Percentiles rank a stretch among this genome's conserved stretches.
Conservation (phyloP, 2,113 vertebrate species). For the Pelecanoides urinatrix region DNA sequence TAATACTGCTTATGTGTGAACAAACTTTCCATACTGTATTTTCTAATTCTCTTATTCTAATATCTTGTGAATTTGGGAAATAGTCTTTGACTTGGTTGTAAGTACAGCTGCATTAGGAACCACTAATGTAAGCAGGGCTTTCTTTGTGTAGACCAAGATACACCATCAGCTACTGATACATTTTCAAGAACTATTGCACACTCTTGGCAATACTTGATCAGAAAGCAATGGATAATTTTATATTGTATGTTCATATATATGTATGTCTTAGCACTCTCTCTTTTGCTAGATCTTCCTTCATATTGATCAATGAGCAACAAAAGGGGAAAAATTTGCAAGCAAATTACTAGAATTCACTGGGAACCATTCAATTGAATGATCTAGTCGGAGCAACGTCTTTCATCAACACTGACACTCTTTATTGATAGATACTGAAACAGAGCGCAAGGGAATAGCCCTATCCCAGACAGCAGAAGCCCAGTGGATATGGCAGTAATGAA, state of each 20-base stretch:
- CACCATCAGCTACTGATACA: not conserved
- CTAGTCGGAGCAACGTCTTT: not conserved
- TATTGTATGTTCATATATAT: not conserved
- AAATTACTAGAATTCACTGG: not conserved
- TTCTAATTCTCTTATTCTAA: not conserved
- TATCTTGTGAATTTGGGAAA: not conserved
- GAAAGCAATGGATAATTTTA: not conserved
- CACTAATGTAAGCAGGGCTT: not conserved
- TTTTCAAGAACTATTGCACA: not conserved
- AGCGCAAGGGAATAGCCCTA: not conserved
- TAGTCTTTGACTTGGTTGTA: not conserved
- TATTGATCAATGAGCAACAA: not conserved
- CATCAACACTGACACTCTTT: not conserved
- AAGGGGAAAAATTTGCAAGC: not conserved
- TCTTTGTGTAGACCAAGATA: not conserved
- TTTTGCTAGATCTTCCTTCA: not conserved
- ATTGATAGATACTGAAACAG: not conserved
- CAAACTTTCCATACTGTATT: not conserved
- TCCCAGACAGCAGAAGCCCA: slow-evolving; percentile 3
- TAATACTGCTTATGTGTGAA: not conserved
- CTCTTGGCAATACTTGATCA: not conserved
- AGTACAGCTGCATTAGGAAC: not conserved
- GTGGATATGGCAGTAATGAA: not conserved
- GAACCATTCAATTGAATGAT: not conserved
- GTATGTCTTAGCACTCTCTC: not conserved